phyloP scores from a whole-genome alignment of 2,113 vertebrate genomes.

The Nestor notabilis region DNA sequence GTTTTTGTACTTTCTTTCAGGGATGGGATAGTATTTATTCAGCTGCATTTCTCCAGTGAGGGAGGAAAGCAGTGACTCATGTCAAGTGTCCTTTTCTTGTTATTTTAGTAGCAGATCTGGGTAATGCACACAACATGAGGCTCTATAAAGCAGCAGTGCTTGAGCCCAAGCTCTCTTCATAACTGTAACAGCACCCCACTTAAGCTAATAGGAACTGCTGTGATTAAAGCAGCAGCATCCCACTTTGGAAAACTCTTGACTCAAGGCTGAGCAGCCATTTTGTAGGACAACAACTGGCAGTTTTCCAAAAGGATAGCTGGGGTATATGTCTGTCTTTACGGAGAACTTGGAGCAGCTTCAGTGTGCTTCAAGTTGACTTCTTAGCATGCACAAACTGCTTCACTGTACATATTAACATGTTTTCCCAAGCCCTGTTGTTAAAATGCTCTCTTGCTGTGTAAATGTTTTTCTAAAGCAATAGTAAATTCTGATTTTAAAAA shows the following conservation, averaged over 20 bases:
- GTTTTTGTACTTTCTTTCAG: background rate
- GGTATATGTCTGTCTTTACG: fast-evolving
- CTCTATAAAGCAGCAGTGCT: background rate
- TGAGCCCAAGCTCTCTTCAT: background rate
- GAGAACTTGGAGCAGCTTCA: background rate
- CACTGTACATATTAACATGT: fast-evolving
- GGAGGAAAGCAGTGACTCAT: background rate
- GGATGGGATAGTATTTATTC: background rate
- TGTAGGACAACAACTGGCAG: background rate
- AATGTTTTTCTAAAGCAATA: background rate
- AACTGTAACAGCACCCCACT: background rate
- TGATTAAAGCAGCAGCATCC: background rate
- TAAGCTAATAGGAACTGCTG: background rate
- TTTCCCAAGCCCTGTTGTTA: background rate
- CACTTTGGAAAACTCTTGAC: background rate
- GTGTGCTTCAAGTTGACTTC: background rate
- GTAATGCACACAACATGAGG: fast-evolving
- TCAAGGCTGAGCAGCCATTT: background rate
- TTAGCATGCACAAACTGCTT: background rate
- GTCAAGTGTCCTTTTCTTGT: background rate
- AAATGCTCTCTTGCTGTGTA: background rate
- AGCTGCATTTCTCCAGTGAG: background rate
- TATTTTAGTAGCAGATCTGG: background rate
- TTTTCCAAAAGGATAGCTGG: background rate
- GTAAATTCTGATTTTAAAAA: background rate